Evolutionary conservation across 1,140 invertebrate genomes (phyloP), one percentile per base, ranked within the genome.

Genomic region (Drosophila nigromelanica): DNA sequence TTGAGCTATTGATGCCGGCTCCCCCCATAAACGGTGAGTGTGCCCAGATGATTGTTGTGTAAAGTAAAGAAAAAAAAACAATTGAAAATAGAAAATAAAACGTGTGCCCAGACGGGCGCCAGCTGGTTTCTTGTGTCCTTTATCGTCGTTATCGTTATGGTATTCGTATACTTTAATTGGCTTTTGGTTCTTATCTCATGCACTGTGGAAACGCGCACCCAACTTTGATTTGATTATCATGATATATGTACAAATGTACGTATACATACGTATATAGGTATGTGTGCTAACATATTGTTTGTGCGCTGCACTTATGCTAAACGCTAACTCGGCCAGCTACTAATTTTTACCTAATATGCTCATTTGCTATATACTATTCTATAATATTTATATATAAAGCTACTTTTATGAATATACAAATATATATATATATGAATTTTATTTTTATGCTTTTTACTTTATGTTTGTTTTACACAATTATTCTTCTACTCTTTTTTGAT

Each of bases 81-180:
- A 33, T 7, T 7, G 0, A 33, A 33, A 33, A 33, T 7, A 33
- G 0, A 2, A 35, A 35, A 35, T 35, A 27, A 35, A 47, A 37
- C 14, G 40, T 59, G 27, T 67, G 54, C 14, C 47, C 69, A 62
- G 58, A 52, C 40, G 52, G 37, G 27, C 8, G 24, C 47, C 47
- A 58, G 40, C 40, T 45, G 55, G 52, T 56, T 37, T 64, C 56
- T 51, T 59, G 39, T 72, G 54, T 47, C 47, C 56, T 45, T 70
- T 79, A 39, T 66, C 68, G 54, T 75, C 66, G 55, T 79, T 70
- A 75, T 79, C 42, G 39, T 78, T 21, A 60, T 60, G 43, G 27
- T 60, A 21, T 35, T 24, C 69, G 62, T 72, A 64, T 64, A 54
- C 61, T 50, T 64, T 48, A 58, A 67, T 72, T 66, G 61, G 45